phyloP scores from a whole-genome alignment of 2,797 vertebrate species.

The Chaenodraco wilsoni region DNA sequence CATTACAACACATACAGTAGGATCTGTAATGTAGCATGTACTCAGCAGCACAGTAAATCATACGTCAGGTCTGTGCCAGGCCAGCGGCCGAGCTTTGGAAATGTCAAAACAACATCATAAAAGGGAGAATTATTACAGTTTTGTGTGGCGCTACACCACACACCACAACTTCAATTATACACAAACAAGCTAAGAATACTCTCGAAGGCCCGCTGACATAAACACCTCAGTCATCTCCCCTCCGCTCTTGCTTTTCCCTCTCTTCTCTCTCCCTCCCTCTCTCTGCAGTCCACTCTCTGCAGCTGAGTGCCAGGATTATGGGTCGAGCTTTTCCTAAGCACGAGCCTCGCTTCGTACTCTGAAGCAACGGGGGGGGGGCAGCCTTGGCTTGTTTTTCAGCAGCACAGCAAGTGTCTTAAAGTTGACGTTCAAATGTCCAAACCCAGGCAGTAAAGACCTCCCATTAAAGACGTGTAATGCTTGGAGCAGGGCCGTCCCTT shows the following conservation, averaged over 20 bases:
- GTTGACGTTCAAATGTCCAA: constrained; percentile 55
- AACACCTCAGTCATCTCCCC: constrained; percentile 71
- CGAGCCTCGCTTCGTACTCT: constrained; percentile 38
- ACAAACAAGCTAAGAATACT: constrained; percentile 83
- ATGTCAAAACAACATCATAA: constrained; percentile 79
- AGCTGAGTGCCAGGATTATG: constrained; percentile 67
- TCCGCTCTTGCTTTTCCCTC: constrained; percentile 43
- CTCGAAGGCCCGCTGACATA: constrained; percentile 70
- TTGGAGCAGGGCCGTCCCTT: constrained; percentile 44
- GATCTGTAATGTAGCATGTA: constrained; percentile 45
- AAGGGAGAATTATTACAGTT: constrained; percentile 80
- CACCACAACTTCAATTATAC: constrained; percentile 77
- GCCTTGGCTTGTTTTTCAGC: constrained; percentile 51
- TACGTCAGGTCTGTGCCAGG: constrained; percentile 56
- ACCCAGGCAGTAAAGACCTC: constrained; percentile 40
- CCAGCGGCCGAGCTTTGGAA: constrained; percentile 65
- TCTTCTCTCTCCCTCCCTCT: constrained; percentile 36
- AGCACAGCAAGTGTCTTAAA: constrained; percentile 50
- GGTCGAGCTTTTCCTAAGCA: constrained; percentile 55
- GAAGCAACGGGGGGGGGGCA: constrained; percentile 30
- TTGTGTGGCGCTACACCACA: constrained; percentile 65
- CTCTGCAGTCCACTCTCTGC: constrained; percentile 46
- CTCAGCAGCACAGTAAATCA: constrained; percentile 60
- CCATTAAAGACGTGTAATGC: constrained; percentile 49
- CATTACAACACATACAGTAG: constrained; percentile 32